Evolutionary conservation across 2,888 invertebrate genomes (phyloP), one percentile per base, ranked within the genome.

Genomic region (Calephelis perditalis): DNA sequence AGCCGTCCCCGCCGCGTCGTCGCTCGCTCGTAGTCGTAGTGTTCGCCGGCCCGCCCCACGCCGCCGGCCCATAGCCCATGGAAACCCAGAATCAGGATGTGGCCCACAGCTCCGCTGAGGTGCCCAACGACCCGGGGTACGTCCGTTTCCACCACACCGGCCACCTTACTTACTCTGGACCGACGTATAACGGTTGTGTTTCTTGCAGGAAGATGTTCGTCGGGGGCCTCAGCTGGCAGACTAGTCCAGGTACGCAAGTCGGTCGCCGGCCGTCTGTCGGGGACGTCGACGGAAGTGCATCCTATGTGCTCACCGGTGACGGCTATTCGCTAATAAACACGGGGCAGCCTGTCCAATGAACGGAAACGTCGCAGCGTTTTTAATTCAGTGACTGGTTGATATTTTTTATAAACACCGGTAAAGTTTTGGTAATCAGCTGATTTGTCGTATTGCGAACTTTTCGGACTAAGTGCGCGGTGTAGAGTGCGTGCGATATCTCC

Each of bases 161-260:
- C 68, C 68, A 68, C 67, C 67, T 62, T 64, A 67, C 63, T 65
- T 65, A 69, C 66, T 68, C 69, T 52, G 71, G 70, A 72, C 69
- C 77, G 71, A 72, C 74, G 69, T 77, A 82, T 85, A 79, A 86
- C 78, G 77, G 75, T 74, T 79, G 84, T 90, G 92, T 92, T 93
- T 94, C 77, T 96, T 97, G 78, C 95, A 99, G 99, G 93, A 99
- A 99, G 96, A 99, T 99, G 98, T 99, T 99, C 95, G 98, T 99
- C 93, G 99, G 99, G 84, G 99, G 99, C 84, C 95, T 99, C 87
- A 98, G 98, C 93, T 99, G 99, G 99, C 99, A 99, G 94, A 99
- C 99, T 85, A 98, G 98, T 94, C 98, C 98, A 95, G 98, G 98
- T 99, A 94, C 84, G 87, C 86, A 79, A 77, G 77, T 76, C 81